Evolutionary conservation across 2,113 vertebrate species (phyloP), one percentile per base, ranked within the genome.

Genomic region (Motacilla tschutschensis): DNA sequence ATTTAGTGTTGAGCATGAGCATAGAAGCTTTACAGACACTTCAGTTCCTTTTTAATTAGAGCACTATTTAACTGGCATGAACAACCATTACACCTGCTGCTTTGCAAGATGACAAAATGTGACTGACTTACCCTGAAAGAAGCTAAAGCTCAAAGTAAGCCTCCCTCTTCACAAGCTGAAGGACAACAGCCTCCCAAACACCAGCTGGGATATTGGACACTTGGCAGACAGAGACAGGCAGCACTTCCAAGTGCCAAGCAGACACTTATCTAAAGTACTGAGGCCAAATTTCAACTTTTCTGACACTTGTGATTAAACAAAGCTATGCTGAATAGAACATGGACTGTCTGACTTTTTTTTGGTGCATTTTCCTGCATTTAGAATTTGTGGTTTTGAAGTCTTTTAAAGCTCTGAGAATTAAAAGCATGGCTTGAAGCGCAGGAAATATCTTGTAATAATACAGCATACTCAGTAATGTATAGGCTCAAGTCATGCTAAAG

Each of bases 401-500:
- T 95, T 95, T 96, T 92, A 90, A 96, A 95, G 79, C 70, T 57
- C 66, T 88, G 79, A 88, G 94, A 95, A 91, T 91, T 95, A 92
- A 93, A 74, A 87, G 58, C 46, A 90, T 65, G 74, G 88, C 88
- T 96, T 76, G 79, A 91, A 95, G 93, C 81, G 3, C 93, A 96
- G 96, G 94, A 97, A 97, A 90, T 94, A 84, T 94, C 89, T 85
- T 79, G 72, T 92, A 96, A 96, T 94, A 95, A 94, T 91, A 95
- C 8, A 72, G 88, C 58, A 70, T 59, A 81, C 62, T 66, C 69
- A 78, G 88, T 95, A 96, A 96, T 79, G 44, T 90, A 94, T 63
- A 94, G 91, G 87, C 71, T 94, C 95, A 93, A 96, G 93, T 96
- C 96, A 97, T 78, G 89, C 94, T 90, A 88, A 93, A 97, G 96